These are phyloP conservation scores for Brachionus angularis DNA, from an alignment of 1,140 invertebrate genomes.

Conservation along the genomic window DNA sequence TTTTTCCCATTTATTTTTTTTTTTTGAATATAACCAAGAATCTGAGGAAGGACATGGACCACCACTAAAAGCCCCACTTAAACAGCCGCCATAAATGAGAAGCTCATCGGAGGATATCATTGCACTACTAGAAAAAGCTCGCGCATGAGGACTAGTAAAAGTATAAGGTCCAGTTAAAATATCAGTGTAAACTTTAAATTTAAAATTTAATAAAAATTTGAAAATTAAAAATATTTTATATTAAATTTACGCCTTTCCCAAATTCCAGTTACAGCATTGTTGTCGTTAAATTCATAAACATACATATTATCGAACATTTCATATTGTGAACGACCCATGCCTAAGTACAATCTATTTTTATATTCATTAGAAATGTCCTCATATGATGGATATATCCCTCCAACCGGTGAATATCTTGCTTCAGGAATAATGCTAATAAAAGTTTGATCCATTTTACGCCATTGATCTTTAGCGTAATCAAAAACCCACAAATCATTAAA, in stretches of 20 bases:
- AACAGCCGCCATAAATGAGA: slow-evolving; percentile 48
- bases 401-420: slow-evolving; percentile 13
- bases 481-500: slow-evolving; percentile 40
- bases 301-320: slow-evolving; percentile 43
- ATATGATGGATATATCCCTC: slow-evolving; percentile 37
- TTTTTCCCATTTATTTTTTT: slow-evolving; percentile 46
- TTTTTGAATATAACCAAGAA: slow-evolving; percentile 47
- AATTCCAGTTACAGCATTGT: background rate
- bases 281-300: slow-evolving; percentile 21
- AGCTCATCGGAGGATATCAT: slow-evolving; percentile 46
- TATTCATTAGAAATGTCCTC: background rate
- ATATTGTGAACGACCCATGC: slow-evolving; percentile 35
- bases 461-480: slow-evolving; percentile 36
- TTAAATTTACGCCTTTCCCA: slow-evolving; percentile 27
- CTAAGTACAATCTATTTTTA: slow-evolving; percentile 8
- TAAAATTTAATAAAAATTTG: background rate
- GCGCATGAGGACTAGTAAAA: slow-evolving; percentile 47
- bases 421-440: slow-evolving; percentile 35
- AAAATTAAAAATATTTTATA: background rate
- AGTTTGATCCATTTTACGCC: slow-evolving; percentile 40
- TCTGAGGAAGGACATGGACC: slow-evolving; percentile 48
- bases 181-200: slow-evolving; percentile 39
- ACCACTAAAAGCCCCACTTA: slow-evolving; percentile 47
- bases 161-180: slow-evolving; percentile 45
- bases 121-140: slow-evolving; percentile 46